These are phyloP conservation scores for Eublepharis macularius DNA, from an alignment of 2,113 vertebrate genomes.

Conservation along the genomic window DNA sequence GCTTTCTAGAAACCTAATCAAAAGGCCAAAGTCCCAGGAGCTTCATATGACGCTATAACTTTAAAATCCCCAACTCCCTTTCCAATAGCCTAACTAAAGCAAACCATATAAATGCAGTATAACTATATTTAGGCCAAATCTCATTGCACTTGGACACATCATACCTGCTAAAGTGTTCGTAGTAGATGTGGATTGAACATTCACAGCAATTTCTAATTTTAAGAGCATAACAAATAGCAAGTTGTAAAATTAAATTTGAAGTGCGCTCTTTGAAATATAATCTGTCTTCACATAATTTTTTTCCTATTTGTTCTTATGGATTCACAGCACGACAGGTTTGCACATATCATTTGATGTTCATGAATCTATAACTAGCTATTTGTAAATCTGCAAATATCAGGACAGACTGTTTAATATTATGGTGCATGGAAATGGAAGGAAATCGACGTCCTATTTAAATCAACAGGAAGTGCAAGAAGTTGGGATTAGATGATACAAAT, in stretches of 20 bases:
- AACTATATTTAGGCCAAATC: not conserved
- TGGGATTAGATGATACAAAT: too few species aligned
- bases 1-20: constrained; percentile 29
- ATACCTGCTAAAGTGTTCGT: not conserved
- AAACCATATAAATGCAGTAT: not conserved
- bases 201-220: not conserved
- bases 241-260: not conserved
- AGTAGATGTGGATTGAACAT: not conserved
- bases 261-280: not conserved
- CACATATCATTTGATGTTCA: not conserved
- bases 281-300: not conserved
- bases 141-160: not conserved
- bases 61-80: constrained; percentile 14
- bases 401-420: not conserved
- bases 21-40: constrained; percentile 3
- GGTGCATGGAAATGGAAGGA: not conserved
- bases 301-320: not conserved
- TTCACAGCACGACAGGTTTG: not conserved
- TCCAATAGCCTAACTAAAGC: not conserved
- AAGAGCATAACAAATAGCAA: not conserved
- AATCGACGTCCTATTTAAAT: not conserved
- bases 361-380: not conserved
- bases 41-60: not conserved
- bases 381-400: not conserved
- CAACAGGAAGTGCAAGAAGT: not conserved